Evolutionary conservation across 2,888 invertebrate genomes (phyloP).

Genomic region (Lampropteryx suffumata): DNA sequence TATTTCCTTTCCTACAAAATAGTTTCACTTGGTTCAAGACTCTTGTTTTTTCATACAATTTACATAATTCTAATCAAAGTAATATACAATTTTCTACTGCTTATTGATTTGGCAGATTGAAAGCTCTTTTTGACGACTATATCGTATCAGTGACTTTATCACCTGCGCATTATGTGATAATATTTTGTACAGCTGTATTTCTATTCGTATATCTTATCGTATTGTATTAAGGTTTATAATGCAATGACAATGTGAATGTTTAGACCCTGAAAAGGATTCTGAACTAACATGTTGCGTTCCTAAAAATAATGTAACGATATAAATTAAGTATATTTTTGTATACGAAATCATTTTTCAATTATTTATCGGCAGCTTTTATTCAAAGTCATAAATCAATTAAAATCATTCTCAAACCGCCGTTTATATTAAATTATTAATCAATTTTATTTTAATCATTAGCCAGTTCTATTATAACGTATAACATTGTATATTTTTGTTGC

Average conservation of each 20-base stretch:
- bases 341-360: neutral
- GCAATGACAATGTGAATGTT: slow-evolving; percentile 15
- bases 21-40: too few species aligned
- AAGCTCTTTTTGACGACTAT: too few species aligned
- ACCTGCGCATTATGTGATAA: slow-evolving; percentile 27
- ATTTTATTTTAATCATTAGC: too few species aligned
- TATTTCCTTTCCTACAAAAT: too few species aligned
- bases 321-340: slow-evolving; percentile 4
- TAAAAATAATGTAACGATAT: neutral
- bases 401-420: neutral
- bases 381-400: neutral
- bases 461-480: too few species aligned
- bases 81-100: too few species aligned
- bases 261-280: slow-evolving; percentile 11
- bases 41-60: too few species aligned
- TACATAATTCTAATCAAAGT: too few species aligned
- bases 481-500: neutral
- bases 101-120: too few species aligned
- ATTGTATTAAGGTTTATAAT: slow-evolving; percentile 11
- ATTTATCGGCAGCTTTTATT: slow-evolving; percentile 2
- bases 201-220: slow-evolving; percentile 14
- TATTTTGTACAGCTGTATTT: slow-evolving; percentile 26
- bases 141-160: slow-evolving; percentile 20
- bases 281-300: slow-evolving; percentile 4
- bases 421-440: too few species aligned